Base-by-base conservation (phyloP, 2,888 invertebrate genomes). In the Zhengitettix transpicula region DNA sequence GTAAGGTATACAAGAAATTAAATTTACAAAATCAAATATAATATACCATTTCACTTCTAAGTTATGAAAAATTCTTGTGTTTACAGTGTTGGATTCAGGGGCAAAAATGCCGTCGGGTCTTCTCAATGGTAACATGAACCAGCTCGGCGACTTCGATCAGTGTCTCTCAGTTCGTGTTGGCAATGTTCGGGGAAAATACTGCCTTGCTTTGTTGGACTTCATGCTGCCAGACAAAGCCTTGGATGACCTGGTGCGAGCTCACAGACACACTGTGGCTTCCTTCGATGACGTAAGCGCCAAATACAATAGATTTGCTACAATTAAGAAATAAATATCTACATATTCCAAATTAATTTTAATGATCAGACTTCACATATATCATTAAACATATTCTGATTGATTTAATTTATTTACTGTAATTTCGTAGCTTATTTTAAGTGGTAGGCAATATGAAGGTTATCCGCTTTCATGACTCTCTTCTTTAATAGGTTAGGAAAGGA, bases 71-170 rank as follows among this genome's bases (percentile, higher is more conserved):
- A 28, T 28, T 28, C 7, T 28, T 28, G 7, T 28, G 28, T 72
- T 74, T 78, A 69, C 74, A 85, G 85, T 85, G 84, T 74, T 85
- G 68, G 85, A 85, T 71, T 79, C 85, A 42, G 81, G 82, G 42
- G 85, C 81, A n/a, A 85, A 85, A 70, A 77, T 85, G 58, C 81
- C 83, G 67, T 80, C 84, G 66, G 82, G 85, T 55, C 69, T 85
- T 58, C 74, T 85, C 53, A 81, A 82, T 67, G 85, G 85, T 64
- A 84, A 84, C 70, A 78, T 82, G 56, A 84, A 84, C 69, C 85
- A 85, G 70, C 73, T 84, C 16, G 85, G 85, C 14, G 84, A 85
- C 73, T 85, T 82, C 67, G 84, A 83, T 71, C 80, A 83, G 72
- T 85, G 85, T 67, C 73, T 83, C 62, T 41, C 52, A n/a, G 56